Percentiles rank a stretch among this genome's conserved stretches.
These are phyloP conservation scores for Tonatia bakeri DNA, from an alignment of 2,113 vertebrate genomes.

Conservation along the genomic window DNA sequence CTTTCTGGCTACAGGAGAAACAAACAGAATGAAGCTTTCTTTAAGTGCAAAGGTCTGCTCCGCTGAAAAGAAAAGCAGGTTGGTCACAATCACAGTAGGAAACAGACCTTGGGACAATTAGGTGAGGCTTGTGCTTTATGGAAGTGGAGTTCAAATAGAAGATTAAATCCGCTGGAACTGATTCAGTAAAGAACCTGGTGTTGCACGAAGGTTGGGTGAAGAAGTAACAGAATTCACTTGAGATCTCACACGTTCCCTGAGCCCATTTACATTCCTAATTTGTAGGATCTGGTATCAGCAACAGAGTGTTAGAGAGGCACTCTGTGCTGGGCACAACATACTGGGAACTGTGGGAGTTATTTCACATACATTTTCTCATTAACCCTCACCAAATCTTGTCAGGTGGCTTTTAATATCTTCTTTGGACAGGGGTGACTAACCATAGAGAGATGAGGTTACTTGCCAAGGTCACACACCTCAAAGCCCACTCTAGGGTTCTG, in stretches of 20 bases:
- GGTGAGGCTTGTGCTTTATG: not conserved
- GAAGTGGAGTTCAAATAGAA: not conserved
- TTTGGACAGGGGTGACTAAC: not conserved
- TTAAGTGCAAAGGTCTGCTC: not conserved
- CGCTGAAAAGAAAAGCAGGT: not conserved
- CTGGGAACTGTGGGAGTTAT: not conserved
- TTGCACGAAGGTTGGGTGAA: not conserved
- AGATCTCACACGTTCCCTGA: not conserved
- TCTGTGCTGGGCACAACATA: not conserved
- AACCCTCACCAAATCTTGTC: not conserved
- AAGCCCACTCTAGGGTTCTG: not conserved
- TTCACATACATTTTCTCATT: not conserved
- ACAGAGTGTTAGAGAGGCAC: not conserved
- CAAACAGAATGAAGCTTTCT: conserved; percentile 28
- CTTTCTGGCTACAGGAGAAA: conserved; percentile 16
- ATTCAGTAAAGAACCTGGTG: not conserved
- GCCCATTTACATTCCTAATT: not conserved
- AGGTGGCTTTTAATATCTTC: not conserved
- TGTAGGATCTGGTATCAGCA: not conserved
- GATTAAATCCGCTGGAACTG: not conserved
- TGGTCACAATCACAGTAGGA: not conserved
- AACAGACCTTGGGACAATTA: not conserved
- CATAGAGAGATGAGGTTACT: not conserved
- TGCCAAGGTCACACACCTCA: not conserved
- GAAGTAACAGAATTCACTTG: not conserved